A percentile compares a stretch with the other conserved stretches of the same genome.
Conservation (phyloP, 2,888 invertebrate genomes). For the Crepidodera aurea region DNA sequence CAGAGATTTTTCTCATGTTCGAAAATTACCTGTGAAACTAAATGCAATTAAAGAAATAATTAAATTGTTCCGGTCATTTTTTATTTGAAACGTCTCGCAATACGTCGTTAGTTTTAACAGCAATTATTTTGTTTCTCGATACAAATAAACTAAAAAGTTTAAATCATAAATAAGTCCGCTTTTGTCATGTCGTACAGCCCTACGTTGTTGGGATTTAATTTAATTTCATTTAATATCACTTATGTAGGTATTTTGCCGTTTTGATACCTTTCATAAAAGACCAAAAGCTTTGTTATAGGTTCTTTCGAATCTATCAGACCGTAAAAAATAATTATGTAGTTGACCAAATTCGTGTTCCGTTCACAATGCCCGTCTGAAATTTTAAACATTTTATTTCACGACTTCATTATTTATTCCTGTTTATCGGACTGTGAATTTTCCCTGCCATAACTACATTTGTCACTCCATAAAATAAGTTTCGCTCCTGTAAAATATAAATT, state of each 20-base stretch:
- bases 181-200: too few relatives aligned
- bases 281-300: slow-evolving; percentile 16
- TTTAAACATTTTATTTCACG: slow-evolving; percentile 16
- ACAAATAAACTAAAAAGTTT: too few relatives aligned
- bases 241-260: slow-evolving; percentile 6
- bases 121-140: too few relatives aligned
- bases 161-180: too few relatives aligned
- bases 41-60: too few relatives aligned
- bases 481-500: slow-evolving; percentile 20
- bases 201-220: too few relatives aligned
- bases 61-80: too few relatives aligned
- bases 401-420: slow-evolving; percentile 18
- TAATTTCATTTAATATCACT: not conserved
- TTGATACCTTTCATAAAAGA: slow-evolving; percentile 22
- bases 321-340: slow-evolving; percentile 27
- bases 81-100: too few relatives aligned
- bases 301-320: slow-evolving; percentile 16
- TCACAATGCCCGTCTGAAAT: slow-evolving; percentile 9
- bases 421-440: slow-evolving; percentile 21
- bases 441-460: slow-evolving; percentile 13
- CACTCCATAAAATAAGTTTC: slow-evolving; percentile 11
- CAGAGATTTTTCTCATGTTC: too few relatives aligned
- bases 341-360: slow-evolving; percentile 22
- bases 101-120: too few relatives aligned
- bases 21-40: too few relatives aligned